Evolutionary conservation across 2,888 invertebrate genomes (phyloP).

Genomic region (Ophion ventricosus): DNA sequence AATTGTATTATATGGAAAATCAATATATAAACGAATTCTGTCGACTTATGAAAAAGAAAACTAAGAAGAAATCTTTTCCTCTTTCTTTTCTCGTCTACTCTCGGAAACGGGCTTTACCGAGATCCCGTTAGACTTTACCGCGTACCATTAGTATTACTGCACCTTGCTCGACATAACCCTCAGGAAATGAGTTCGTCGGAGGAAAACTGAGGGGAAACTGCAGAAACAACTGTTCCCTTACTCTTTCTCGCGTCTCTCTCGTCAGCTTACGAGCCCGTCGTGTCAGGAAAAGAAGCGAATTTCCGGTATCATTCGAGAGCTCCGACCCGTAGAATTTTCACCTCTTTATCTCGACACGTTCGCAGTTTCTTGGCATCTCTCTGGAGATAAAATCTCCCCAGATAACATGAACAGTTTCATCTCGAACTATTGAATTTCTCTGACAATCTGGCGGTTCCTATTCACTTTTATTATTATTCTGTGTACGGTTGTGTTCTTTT

Average conservation of each 20-base stretch:
- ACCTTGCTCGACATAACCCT: constrained; percentile 38
- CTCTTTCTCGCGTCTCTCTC: constrained; percentile 17
- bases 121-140: constrained; percentile 25
- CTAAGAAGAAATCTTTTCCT: background rate
- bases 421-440: constrained; percentile 8
- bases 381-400: background rate
- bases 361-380: background rate
- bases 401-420: constrained; percentile 8
- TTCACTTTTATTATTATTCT: background rate
- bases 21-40: no score
- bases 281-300: constrained; percentile 49
- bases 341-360: constrained; percentile 37
- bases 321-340: constrained; percentile 19
- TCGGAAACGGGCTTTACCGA: constrained; percentile 32
- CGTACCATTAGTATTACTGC: constrained; percentile 18
- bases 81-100: constrained; percentile 5
- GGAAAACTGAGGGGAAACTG: constrained; percentile 45
- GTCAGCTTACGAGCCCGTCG: background rate
- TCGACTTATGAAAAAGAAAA: background rate
- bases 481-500: background rate
- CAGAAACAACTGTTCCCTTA: constrained; percentile 39
- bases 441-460: background rate
- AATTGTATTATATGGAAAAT: no score
- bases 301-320: constrained; percentile 55
- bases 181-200: constrained; percentile 62